These are phyloP conservation scores for Porites rus DNA, from an alignment of 92 coral and sea anemone genomes.

Conservation along the genomic window DNA sequence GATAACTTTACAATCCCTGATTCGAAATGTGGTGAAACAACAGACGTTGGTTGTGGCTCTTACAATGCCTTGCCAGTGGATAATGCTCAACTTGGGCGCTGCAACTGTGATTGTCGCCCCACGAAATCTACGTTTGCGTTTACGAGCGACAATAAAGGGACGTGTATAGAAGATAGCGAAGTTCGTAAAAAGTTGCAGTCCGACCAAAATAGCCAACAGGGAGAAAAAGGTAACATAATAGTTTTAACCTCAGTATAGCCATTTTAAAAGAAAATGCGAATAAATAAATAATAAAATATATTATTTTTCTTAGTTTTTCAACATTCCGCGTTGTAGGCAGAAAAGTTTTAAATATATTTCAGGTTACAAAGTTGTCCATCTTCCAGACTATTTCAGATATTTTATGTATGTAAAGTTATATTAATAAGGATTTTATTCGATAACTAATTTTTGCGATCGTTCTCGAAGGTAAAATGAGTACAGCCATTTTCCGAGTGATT, in stretches of 20 bases:
- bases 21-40: background rate
- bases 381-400: no score
- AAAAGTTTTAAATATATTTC: background rate
- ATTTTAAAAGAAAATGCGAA: no score
- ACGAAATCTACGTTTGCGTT: constrained; percentile 10
- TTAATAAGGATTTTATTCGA: no score
- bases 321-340: no score
- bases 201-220: background rate
- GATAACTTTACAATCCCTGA: constrained; percentile 10
- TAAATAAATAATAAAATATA: background rate
- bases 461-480: no score
- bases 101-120: constrained; percentile 10
- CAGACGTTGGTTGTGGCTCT: background rate
- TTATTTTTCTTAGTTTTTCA: background rate
- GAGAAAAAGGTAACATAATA: constrained; percentile 12
- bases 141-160: constrained; percentile 5
- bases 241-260: no score
- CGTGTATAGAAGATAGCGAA: background rate
- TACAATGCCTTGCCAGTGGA: background rate
- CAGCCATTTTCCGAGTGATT: no score
- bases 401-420: no score
- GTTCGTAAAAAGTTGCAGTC: constrained; percentile 20
- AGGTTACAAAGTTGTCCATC: background rate
- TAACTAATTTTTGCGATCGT: no score
- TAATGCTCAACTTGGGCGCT: background rate